A percentile compares a stretch with the other conserved stretches of the same genome.
phyloP scores from a whole-genome alignment of 2,113 vertebrate species.

The Laticauda laticaudata region DNA sequence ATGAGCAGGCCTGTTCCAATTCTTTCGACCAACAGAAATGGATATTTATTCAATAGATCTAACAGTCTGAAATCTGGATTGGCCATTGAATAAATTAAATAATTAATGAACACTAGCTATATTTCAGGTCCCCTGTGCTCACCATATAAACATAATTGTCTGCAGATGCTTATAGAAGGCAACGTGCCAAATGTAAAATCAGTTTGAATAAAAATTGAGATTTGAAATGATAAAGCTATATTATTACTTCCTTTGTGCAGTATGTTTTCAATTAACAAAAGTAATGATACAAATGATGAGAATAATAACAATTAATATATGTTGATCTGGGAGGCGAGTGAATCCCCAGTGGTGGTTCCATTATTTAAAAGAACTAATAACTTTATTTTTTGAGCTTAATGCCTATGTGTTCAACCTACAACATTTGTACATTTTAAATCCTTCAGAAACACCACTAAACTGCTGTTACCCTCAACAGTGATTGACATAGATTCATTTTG shows the following conservation, averaged over 20 bases:
- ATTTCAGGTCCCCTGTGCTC: constrained; percentile 41
- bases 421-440: constrained; percentile 62
- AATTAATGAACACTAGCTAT: not conserved
- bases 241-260: constrained; percentile 65
- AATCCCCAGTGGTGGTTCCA: constrained; percentile 47
- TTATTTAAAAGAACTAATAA: constrained; percentile 66
- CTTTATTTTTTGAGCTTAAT: constrained; percentile 68
- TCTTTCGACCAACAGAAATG: constrained; percentile 14
- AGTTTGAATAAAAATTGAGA: constrained; percentile 64
- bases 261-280: constrained; percentile 70
- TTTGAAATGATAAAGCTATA: constrained; percentile 60
- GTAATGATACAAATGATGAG: constrained; percentile 43
- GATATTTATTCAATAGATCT: not conserved
- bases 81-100: constrained; percentile 42
- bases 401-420: constrained; percentile 62
- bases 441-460: constrained; percentile 53
- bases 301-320: not conserved
- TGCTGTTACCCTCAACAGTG: constrained; percentile 50
- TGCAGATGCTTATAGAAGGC: constrained; percentile 65
- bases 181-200: constrained; percentile 67
- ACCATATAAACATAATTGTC: constrained; percentile 59
- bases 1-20: constrained; percentile 6
- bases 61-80: constrained; percentile 22
- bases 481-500: constrained; percentile 66
- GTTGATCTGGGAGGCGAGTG: not conserved